Percentiles rank a stretch among this genome's conserved stretches.
phyloP scores from a whole-genome alignment of 2,888 invertebrate species.

The Tromatobia lineatoria region DNA sequence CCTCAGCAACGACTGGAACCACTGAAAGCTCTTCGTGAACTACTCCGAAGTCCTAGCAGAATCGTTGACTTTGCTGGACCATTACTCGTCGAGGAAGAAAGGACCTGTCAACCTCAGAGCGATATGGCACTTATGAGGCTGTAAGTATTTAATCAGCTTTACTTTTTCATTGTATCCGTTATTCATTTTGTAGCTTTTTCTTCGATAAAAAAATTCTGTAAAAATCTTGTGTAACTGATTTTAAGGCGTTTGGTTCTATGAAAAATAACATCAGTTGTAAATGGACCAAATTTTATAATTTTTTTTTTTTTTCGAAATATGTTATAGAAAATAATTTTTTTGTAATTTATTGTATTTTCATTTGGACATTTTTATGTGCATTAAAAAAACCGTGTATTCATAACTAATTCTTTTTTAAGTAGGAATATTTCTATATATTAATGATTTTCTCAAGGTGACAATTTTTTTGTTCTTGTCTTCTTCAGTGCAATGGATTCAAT shows the following conservation, averaged over 20 bases:
- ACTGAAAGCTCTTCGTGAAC: conserved; percentile 92
- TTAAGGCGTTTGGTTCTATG: too few species aligned
- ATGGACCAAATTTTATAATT: too few species aligned
- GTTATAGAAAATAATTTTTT: too few species aligned
- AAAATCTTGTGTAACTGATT: too few species aligned
- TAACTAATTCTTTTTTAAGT: too few species aligned
- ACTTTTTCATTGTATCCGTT: not conserved
- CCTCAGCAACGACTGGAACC: conserved; percentile 95
- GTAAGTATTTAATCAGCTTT: conserved; percentile 86
- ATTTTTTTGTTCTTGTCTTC: conserved; percentile 6
- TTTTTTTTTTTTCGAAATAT: too few species aligned
- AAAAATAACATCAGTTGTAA: too few species aligned
- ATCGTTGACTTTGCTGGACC: conserved; percentile 91
- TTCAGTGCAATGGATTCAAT: conserved; percentile 95
- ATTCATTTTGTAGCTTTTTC: not conserved
- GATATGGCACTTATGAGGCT: conserved; percentile 94
- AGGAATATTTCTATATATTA: too few species aligned
- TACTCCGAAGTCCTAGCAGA: conserved; percentile 92
- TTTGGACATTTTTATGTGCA: too few species aligned
- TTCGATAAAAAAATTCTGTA: not conserved
- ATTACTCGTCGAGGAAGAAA: conserved; percentile 88
- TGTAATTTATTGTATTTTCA: too few species aligned
- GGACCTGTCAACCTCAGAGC: conserved; percentile 88
- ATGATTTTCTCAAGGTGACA: not conserved
- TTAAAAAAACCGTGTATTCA: too few species aligned